Evolutionary conservation across 1,140 invertebrate genomes (phyloP).

Genomic region (Drosophila baimaii): DNA sequence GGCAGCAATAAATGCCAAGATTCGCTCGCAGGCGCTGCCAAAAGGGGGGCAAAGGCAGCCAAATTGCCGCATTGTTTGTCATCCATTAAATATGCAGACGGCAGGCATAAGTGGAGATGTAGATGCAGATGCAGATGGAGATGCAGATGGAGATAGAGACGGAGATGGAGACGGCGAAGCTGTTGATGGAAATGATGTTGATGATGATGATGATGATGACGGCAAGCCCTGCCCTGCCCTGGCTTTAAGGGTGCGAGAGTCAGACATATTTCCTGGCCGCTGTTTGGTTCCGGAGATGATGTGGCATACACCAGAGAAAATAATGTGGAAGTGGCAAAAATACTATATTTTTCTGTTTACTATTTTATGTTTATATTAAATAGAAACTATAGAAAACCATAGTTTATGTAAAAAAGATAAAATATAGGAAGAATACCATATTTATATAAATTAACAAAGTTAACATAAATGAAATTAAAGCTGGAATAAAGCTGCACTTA

Average conservation of each 20-base stretch:
- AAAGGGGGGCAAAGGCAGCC: conserved; percentile 24
- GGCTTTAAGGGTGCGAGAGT: conserved; percentile 27
- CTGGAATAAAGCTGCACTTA: no score
- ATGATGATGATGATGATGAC: conserved; percentile 13
- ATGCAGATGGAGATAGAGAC: not conserved
- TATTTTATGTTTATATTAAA: no score
- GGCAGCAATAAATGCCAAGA: conserved; percentile 23
- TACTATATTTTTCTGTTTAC: no score
- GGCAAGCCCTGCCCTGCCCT: conserved; percentile 16
- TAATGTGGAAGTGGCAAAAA: no score
- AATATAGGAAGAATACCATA: no score
- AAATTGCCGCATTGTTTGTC: conserved; percentile 71
- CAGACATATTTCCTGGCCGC: conserved; percentile 24
- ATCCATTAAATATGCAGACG: conserved; percentile 68
- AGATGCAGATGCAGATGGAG: not conserved
- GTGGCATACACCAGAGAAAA: not conserved
- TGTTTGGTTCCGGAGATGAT: conserved; percentile 15
- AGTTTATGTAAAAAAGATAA: no score
- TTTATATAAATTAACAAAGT: no score
- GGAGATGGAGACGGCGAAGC: not conserved
- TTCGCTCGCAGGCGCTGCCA: conserved; percentile 21
- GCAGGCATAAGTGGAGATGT: not conserved
- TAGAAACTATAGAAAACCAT: no score
- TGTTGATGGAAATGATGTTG: conserved; percentile 3
- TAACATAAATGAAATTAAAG: no score